phyloP scores from a whole-genome alignment of 1,140 invertebrate species.

The Leptestheria dahalacensis region DNA sequence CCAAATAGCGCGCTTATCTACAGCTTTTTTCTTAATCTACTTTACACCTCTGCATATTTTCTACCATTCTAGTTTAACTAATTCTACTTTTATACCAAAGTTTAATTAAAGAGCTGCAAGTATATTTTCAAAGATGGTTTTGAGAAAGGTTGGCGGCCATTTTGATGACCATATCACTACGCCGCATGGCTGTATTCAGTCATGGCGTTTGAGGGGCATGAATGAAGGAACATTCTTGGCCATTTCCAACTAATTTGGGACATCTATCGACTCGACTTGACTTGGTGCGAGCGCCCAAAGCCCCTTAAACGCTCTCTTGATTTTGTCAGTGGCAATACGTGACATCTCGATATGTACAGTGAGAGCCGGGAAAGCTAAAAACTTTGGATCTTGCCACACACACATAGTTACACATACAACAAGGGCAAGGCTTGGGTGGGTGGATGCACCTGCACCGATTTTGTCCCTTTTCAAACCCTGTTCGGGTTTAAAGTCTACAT shows the following conservation, averaged over 20 bases:
- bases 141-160: constrained; percentile 6
- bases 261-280: too few relatives aligned
- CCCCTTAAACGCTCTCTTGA: not conserved
- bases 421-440: not conserved
- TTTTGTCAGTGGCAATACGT: too few relatives aligned
- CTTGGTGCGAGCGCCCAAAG: too few relatives aligned
- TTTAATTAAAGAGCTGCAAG: too few relatives aligned
- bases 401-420: too few relatives aligned
- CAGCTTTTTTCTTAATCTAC: not conserved
- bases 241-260: not conserved
- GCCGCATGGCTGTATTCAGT: not conserved
- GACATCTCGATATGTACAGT: too few relatives aligned
- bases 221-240: not conserved
- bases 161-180: constrained; percentile 3
- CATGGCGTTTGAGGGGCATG: constrained; percentile 9
- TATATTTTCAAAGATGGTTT: too few relatives aligned
- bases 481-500: too few relatives aligned
- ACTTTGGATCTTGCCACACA: too few relatives aligned
- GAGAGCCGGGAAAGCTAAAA: too few relatives aligned
- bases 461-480: not conserved
- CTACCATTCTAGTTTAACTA: too few relatives aligned
- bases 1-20: not conserved
- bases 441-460: not conserved
- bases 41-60: not conserved
- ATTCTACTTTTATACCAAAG: too few relatives aligned